A percentile compares a stretch with the other conserved stretches of the same genome.
phyloP scores from a whole-genome alignment of 2,888 invertebrate genomes.

The Kryphioiulus occultus region DNA sequence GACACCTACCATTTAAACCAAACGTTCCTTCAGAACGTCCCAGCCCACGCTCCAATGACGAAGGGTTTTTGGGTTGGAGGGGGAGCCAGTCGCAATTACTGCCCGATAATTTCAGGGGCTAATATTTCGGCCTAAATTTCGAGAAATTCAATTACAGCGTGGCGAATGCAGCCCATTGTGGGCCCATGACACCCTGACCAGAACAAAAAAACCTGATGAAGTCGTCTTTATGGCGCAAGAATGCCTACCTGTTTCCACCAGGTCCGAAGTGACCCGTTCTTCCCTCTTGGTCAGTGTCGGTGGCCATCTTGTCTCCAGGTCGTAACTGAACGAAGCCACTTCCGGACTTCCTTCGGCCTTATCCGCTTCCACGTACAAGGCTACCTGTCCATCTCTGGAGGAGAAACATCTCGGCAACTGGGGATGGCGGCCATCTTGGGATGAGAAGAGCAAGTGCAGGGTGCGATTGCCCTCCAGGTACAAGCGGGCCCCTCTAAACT shows the following conservation, averaged over 20 bases:
- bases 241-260: background rate
- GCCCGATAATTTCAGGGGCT: background rate
- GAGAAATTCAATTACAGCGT: background rate
- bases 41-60: background rate
- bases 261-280: background rate
- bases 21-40: background rate
- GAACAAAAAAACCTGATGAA: background rate
- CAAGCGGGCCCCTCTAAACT: conserved; percentile 65
- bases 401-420: conserved; percentile 67
- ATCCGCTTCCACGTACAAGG: conserved; percentile 72
- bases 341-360: conserved; percentile 14
- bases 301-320: conserved; percentile 68
- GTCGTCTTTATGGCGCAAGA: background rate
- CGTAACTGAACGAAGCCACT: conserved; percentile 73
- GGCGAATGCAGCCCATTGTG: background rate
- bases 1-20: background rate
- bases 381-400: conserved; percentile 71
- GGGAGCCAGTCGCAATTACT: background rate
- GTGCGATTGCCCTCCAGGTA: conserved; percentile 73
- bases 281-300: background rate
- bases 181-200: background rate
- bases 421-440: conserved; percentile 64
- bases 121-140: background rate
- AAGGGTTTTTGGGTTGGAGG: background rate
- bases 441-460: conserved; percentile 69